Conservation (phyloP, 2,113 vertebrate genomes). For the Labeo rohita region DNA sequence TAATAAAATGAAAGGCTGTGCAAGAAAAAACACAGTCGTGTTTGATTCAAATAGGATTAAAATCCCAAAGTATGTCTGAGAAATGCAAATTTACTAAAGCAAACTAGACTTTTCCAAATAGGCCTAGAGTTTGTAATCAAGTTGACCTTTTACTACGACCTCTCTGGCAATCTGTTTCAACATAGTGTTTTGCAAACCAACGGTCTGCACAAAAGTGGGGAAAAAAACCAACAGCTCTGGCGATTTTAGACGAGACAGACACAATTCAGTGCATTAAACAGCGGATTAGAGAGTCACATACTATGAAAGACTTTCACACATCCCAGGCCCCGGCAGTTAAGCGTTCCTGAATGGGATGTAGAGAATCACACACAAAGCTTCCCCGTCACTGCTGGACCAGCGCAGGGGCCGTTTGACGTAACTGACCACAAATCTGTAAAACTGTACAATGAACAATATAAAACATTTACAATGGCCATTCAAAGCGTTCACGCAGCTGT, state of each 20-base stretch:
- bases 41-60: neutral
- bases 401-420: constrained; percentile 58
- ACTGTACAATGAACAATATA: neutral
- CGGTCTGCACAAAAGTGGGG: constrained; percentile 52
- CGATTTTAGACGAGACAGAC: constrained; percentile 50
- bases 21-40: neutral
- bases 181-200: constrained; percentile 63
- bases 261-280: constrained; percentile 56
- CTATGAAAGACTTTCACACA: constrained; percentile 55
- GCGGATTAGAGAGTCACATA: constrained; percentile 67
- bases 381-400: constrained; percentile 55
- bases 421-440: constrained; percentile 29
- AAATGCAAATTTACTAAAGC: neutral
- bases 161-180: constrained; percentile 41
- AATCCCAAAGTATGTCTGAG: neutral
- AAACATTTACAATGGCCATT: neutral
- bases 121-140: constrained; percentile 6
- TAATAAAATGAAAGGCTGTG: neutral
- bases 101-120: neutral
- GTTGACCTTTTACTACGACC: constrained; percentile 56
- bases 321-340: constrained; percentile 62
- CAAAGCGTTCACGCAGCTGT: neutral
- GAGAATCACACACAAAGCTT: constrained; percentile 66
- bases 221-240: constrained; percentile 40
- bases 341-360: constrained; percentile 66